phyloP scores from a whole-genome alignment of 1,140 invertebrate species.

The Heterodera schachtii region DNA sequence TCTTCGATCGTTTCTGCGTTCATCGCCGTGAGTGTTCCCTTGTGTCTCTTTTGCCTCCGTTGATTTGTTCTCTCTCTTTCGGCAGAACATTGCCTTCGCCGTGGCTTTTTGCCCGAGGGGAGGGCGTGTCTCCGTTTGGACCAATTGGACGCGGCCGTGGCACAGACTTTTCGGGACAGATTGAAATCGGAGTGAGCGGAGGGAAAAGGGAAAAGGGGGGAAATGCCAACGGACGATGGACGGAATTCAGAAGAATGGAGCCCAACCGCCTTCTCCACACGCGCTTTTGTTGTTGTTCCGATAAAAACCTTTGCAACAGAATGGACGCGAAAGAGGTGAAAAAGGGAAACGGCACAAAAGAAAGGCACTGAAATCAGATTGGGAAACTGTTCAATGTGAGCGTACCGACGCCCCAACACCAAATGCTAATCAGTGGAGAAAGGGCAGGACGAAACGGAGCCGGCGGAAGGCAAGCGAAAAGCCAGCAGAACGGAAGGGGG shows the following conservation, averaged over 20 bases:
- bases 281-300: slow-evolving; percentile 28
- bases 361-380: not conserved
- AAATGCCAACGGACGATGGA: not conserved
- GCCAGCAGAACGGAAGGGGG: not conserved
- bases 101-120: slow-evolving; percentile 24
- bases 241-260: slow-evolving; percentile 12
- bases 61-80: slow-evolving; percentile 5
- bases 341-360: not conserved
- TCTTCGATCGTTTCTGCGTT: slow-evolving; percentile 32
- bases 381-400: not conserved
- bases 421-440: not conserved
- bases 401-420: not conserved
- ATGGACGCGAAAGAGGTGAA: not conserved
- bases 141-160: slow-evolving; percentile 18
- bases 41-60: too few relatives aligned
- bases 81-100: slow-evolving; percentile 19
- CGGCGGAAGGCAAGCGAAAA: too few relatives aligned
- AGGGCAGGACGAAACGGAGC: not conserved
- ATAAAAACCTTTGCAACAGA: slow-evolving; percentile 19
- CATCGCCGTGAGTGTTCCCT: slow-evolving; percentile 7
- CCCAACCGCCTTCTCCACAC: slow-evolving; percentile 21
- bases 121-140: slow-evolving; percentile 13
- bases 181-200: slow-evolving; percentile 12
- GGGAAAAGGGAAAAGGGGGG: not conserved
- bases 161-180: slow-evolving; percentile 20